Evolutionary conservation across 1,140 invertebrate species (phyloP), one percentile per base, ranked within the genome.

Genomic region (Solen grandis): DNA sequence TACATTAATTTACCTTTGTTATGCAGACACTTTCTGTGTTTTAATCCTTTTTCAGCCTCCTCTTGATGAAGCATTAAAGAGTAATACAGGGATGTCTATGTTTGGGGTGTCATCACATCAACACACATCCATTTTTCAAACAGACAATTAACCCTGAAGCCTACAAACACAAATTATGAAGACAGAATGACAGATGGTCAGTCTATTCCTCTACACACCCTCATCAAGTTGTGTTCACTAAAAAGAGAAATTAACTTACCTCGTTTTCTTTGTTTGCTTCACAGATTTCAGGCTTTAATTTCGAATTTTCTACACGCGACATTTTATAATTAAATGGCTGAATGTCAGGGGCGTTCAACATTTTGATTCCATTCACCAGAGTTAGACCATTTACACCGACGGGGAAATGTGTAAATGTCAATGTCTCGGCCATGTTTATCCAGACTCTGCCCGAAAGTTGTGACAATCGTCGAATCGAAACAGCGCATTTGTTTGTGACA

Each of bases 231-330:
- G 19, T 19, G 5, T 4, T 55, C 5, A 5, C 19, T 22, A 22
- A 55, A 22, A 5, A 19, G 5, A 22, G 4, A 55, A 55, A 55
- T 22, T 65, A 5, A 31, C 46, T 57, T 59, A 75, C 72, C 72
- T 75, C 57, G n/a, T 75, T 75, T 63, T 75, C 72, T 62, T 75
- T 75, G 35, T 75, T 75, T 10, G 72, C 57, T 31, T 70, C 68
- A 50, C n/a, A 19, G 13, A 14, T 41, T 1, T 38, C 5, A 3
- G 31, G n/a, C 16, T 5, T 41, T 62, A 27, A 38, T 22, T 75
- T 16, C 27, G 36, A 29, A 72, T 55, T 72, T 14, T 75, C 72
- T 5, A 38, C 41, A 27, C 63, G 55, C 25, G 63, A 14, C 57
- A 75, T 62, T 41, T 75, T 75, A 22, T 62, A 59, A 36, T 35